phyloP scores from a whole-genome alignment of 2,888 invertebrate genomes.

The Limnephilus auricula region DNA sequence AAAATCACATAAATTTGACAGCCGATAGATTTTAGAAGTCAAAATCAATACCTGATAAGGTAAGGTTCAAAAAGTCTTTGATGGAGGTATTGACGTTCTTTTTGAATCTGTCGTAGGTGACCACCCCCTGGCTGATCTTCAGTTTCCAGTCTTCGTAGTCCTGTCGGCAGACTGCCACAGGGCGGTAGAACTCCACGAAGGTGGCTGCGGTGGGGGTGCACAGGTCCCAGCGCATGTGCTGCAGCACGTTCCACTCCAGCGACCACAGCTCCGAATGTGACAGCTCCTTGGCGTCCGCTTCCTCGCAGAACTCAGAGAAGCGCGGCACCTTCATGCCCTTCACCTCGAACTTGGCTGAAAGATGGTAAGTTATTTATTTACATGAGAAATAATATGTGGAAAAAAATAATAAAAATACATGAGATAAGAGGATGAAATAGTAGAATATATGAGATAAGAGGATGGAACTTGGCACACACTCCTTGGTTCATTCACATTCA shows the following conservation, averaged over 20 bases:
- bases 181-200: slow-evolving; percentile 61
- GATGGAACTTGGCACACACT: no score
- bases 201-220: slow-evolving; percentile 59
- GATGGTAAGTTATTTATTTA: neutral
- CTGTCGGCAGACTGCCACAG: slow-evolving; percentile 40
- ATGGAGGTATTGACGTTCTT: slow-evolving; percentile 43
- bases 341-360: slow-evolving; percentile 64
- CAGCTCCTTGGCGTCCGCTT: slow-evolving; percentile 44
- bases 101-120: slow-evolving; percentile 52
- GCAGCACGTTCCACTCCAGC: slow-evolving; percentile 59
- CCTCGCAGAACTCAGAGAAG: slow-evolving; percentile 60
- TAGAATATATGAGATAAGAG: no score
- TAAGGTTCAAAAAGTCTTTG: slow-evolving; percentile 55
- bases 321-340: slow-evolving; percentile 57
- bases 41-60: slow-evolving; percentile 60
- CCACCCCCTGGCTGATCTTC: neutral
- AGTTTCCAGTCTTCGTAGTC: slow-evolving; percentile 57
- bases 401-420: no score
- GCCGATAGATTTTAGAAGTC: neutral
- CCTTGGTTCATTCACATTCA: no score
- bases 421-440: no score
- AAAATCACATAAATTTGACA: no score
- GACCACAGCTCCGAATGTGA: slow-evolving; percentile 47
- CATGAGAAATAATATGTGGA: no score
- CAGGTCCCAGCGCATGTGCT: slow-evolving; percentile 62